Conservation (phyloP, 2,797 vertebrate genomes). For the Chelon labrosus region DNA sequence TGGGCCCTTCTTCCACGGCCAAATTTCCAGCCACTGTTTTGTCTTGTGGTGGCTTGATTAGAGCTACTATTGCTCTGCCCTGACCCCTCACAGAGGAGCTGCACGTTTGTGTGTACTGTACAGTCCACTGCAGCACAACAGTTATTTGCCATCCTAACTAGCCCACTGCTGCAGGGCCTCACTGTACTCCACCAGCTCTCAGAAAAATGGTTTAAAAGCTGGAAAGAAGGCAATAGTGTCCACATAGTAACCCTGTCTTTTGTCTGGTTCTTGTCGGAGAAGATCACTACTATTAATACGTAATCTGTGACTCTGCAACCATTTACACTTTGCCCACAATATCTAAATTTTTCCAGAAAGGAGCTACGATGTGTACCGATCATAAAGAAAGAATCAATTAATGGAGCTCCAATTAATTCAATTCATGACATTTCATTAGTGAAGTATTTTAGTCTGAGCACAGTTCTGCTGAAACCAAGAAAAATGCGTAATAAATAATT, state of each 20-base stretch:
- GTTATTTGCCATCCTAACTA: conserved; percentile 48
- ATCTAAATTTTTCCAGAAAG: not conserved
- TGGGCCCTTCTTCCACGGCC: conserved; percentile 69
- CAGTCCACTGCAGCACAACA: conserved; percentile 44
- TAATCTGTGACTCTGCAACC: not conserved
- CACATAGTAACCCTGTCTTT: conserved; percentile 15
- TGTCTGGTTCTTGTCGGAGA: conserved; percentile 1
- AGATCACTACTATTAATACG: too few species aligned
- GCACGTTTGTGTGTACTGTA: conserved; percentile 16
- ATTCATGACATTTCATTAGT: not conserved
- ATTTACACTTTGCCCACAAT: not conserved
- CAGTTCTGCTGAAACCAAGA: not conserved
- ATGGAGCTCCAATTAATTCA: not conserved
- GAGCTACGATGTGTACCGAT: not conserved
- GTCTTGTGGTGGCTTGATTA: conserved; percentile 70
- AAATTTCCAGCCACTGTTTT: conserved; percentile 62
- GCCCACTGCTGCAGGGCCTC: conserved; percentile 38
- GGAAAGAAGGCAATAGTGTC: not conserved
- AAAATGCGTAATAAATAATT: not conserved
- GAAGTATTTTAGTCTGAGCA: not conserved
- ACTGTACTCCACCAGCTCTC: conserved; percentile 42
- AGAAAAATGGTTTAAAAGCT: conserved; percentile 30
- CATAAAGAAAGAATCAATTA: not conserved
- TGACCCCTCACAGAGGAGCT: conserved; percentile 54
- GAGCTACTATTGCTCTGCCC: conserved; percentile 58